Evolutionary conservation across 2,888 invertebrate species (phyloP), one percentile per base, ranked within the genome.

Genomic region (Oscheius sp.): DNA sequence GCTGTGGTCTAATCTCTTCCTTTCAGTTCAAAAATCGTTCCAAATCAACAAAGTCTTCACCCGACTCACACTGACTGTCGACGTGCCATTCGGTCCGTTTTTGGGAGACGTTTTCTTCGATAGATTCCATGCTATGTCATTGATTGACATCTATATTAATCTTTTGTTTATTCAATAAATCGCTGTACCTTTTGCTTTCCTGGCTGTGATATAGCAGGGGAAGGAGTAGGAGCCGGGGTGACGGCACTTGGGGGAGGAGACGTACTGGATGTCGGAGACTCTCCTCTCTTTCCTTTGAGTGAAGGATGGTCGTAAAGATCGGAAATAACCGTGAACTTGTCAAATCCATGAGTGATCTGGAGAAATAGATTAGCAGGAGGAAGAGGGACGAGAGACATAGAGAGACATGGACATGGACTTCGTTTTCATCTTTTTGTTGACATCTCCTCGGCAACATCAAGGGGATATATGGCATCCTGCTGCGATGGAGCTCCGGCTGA

Each of bases 261-360:
- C 4, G 75, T 68, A 44, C 65, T 70, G 41, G 59, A 8, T 51
- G 71, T 38, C 65, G 69, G 14, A 63, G 57, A 26, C 67, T 62
- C 28, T 65, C 28, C 68, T 14, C 68, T 66, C 50, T 71, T 77
- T 36, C 68, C 67, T 32, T 77, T 77, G 30, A 77, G 68, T 2
- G 74, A 73, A 6, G 77, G 77, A 45, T 77, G 77, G 54, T 77
- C 77, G 32, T 59, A 66, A 8, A 77, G 45, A 44, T 77, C 77
- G 2, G 72, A 65, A 5, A 77, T 73, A 5, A 77, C 74, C 47
- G 77, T 72, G 26, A 77, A 74, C 54, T 77, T 77, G 51, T 77
- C 77, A 61, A 73, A 77, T 5, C 77, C 74, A 50, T 77, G 71
- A 12, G 77, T 77, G 33, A 77, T 74, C 74, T 75, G 69, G 33